A percentile compares a stretch with the other conserved stretches of the same genome.
Evolutionary conservation across 2,888 invertebrate species (phyloP).

Genomic region (Diarsia mendica): DNA sequence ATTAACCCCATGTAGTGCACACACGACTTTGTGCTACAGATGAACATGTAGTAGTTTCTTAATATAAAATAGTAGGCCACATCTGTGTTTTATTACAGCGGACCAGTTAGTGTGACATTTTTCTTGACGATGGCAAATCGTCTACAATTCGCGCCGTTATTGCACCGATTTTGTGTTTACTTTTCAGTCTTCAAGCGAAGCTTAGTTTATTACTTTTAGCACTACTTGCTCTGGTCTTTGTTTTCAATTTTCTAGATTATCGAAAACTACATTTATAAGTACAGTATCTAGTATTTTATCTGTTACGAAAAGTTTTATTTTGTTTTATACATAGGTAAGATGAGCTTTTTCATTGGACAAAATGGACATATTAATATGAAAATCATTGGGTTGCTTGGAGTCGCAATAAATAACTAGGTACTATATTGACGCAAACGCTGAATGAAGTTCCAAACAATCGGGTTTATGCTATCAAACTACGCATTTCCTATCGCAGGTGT

Average conservation of each 20-base stretch:
- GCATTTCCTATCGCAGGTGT: constrained; percentile 26
- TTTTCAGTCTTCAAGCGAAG: constrained; percentile 41
- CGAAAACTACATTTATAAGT: background rate
- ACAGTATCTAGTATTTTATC: background rate
- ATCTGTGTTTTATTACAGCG: constrained; percentile 67
- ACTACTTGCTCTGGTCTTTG: background rate
- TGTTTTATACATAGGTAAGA: background rate
- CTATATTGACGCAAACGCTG: background rate
- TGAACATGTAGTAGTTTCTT: constrained; percentile 60
- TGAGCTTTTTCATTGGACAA: background rate
- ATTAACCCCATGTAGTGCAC: constrained; percentile 40
- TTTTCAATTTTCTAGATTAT: background rate
- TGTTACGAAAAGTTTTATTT: background rate
- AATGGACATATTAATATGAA: too few relatives aligned
- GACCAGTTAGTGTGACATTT: constrained; percentile 58
- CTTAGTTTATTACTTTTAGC: constrained; percentile 50
- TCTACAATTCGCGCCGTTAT: constrained; percentile 55
- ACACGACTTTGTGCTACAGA: constrained; percentile 25
- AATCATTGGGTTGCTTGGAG: too few relatives aligned
- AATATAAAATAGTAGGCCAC: constrained; percentile 62
- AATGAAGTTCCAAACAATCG: background rate
- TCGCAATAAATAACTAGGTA: background rate
- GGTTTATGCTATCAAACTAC: constrained; percentile 5
- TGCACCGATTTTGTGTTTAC: constrained; percentile 60
- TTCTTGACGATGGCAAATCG: constrained; percentile 53